Base-by-base conservation (phyloP, 2,797 vertebrate genomes). In the Cynodonichthys magdalenae region DNA sequence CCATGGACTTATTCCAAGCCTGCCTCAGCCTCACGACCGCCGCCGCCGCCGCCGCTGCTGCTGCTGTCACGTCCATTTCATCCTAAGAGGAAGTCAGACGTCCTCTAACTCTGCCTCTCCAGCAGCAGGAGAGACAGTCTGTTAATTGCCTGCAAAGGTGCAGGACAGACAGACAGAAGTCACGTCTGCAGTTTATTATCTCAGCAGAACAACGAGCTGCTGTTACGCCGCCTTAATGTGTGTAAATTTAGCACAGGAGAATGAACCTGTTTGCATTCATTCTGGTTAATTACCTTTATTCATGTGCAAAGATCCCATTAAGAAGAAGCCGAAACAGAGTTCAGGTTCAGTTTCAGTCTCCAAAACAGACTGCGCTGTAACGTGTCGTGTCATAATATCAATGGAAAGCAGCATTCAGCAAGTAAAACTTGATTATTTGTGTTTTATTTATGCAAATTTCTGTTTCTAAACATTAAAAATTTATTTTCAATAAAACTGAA, bases 1-100 rank as follows among this genome's bases (percentile, higher is more conserved):
- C 69, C 66, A 9, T 87, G 89, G 83, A 84, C 82, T 74, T 66
- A 50, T 70, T 90, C 87, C 86, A 85, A 84, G 52, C 58, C 72
- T 14, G 64, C 59, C 46, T 63, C 42, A 15, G 45, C 60, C 36
- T 39, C 34, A 34, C 27, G n/a, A 4, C 55, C 12, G 14, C 7
- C 34, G 2, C 27, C 27, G 2, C 55, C 12, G 14, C 7, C 34
- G 2, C 62, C 9, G 28, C 60, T 39, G 64, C 70, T 27, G 69
- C 44, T 6, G 45, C 66, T 53, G 48, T 63, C 60, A 57, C 15
- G 60, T 83, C 77, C 61, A 49, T 77, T 64, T 71, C 54, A 74
- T 76, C 74, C 45, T 59, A 36, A 77, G 63, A 71, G 66, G 70
- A 83, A 74, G 69, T 66, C 54, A 29, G 64, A 79, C 34, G 79